Percentiles rank a stretch among this genome's conserved stretches.
These are phyloP conservation scores for Gymnoscopelus braueri DNA, from an alignment of 2,797 vertebrate species.

Conservation along the genomic window DNA sequence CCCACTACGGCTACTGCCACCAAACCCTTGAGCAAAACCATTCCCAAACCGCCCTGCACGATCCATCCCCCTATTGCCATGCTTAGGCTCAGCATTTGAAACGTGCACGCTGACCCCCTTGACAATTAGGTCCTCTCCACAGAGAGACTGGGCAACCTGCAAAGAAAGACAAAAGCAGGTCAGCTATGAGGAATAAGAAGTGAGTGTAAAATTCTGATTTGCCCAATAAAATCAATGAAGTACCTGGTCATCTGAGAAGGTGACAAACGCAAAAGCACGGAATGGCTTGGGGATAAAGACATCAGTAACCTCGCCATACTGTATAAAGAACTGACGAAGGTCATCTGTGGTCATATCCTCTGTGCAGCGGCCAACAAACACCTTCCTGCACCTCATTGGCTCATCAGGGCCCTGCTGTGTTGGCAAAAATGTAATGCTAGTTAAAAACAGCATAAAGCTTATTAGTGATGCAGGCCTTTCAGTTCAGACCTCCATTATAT, in stretches of 20 bases:
- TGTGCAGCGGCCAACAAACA: slow-evolving; percentile 98
- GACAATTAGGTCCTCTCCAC: slow-evolving; percentile 98
- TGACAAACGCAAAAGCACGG: slow-evolving; percentile 97
- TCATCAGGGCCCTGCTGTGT: slow-evolving; percentile 90
- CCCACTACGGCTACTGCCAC: slow-evolving; percentile 89
- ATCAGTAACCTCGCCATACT: slow-evolving; percentile 97
- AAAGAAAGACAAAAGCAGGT: slow-evolving; percentile 18
- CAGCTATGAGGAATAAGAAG: not conserved
- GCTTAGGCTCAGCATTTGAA: slow-evolving; percentile 99
- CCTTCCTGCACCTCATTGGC: slow-evolving; percentile 94
- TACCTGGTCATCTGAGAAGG: slow-evolving; percentile 99
- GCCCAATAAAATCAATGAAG: not conserved
- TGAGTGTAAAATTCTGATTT: not conserved
- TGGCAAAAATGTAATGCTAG: not conserved
- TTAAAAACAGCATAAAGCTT: not conserved
- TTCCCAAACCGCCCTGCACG: slow-evolving; percentile 91
- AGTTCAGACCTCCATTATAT: not conserved
- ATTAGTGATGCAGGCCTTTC: not conserved
- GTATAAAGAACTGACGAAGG: slow-evolving; percentile 94
- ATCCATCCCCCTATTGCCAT: slow-evolving; percentile 96
- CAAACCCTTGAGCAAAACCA: slow-evolving; percentile 94
- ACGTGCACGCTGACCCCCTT: slow-evolving; percentile 99
- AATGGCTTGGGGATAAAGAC: slow-evolving; percentile 99
- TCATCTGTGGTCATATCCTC: slow-evolving; percentile 97
- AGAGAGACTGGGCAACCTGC: slow-evolving; percentile 96